These are phyloP conservation scores for Nebria salina DNA, from an alignment of 2,888 invertebrate species.

Conservation along the genomic window DNA sequence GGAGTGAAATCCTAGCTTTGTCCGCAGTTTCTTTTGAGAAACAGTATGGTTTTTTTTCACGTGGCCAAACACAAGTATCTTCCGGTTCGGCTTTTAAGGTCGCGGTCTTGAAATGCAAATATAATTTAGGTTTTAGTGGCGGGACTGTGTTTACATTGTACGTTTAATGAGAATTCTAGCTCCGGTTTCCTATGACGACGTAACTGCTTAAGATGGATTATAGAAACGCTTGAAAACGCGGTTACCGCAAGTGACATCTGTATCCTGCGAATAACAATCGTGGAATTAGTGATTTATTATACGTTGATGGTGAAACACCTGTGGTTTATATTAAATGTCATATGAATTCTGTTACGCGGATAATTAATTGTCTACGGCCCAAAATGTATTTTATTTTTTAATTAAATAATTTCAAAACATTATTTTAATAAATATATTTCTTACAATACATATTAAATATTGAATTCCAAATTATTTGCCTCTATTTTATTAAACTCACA, in stretches of 20 bases:
- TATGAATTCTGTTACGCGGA: background rate
- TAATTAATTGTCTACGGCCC: too few species aligned
- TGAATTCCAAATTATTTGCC: too few species aligned
- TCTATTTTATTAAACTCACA: too few species aligned
- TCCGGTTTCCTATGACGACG: background rate
- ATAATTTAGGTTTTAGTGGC: conserved; percentile 8
- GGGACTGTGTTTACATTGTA: conserved; percentile 3
- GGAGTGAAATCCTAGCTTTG: background rate
- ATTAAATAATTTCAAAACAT: too few species aligned
- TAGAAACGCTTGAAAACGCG: background rate
- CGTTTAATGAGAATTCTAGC: conserved; percentile 22
- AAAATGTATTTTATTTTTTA: too few species aligned
- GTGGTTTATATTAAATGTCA: background rate
- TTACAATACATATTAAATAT: too few species aligned
- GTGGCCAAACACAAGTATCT: background rate
- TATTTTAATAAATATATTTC: too few species aligned
- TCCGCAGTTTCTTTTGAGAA: background rate
- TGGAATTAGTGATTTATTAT: background rate
- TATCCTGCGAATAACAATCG: background rate
- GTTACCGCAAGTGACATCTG: background rate
- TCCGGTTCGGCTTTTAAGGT: background rate
- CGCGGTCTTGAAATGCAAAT: conserved; percentile 14
- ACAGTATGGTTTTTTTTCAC: background rate
- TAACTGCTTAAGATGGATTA: background rate
- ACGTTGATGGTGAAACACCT: background rate